Evolutionary conservation across 2,113 vertebrate species (phyloP).

Genomic region (Vombatus ursinus): DNA sequence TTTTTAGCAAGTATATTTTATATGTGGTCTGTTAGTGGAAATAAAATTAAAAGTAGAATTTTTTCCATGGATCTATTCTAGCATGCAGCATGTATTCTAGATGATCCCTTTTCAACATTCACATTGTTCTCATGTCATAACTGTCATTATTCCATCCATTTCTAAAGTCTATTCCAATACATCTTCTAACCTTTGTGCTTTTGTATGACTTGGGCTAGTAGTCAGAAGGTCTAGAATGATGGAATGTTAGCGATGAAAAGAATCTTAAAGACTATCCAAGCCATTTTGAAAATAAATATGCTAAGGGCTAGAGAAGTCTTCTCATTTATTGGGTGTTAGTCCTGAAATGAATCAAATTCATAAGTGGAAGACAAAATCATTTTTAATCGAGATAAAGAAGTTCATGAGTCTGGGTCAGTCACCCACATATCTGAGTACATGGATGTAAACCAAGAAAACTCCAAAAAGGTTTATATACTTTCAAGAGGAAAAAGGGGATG

Average conservation of each 20-base stretch:
- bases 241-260: background rate
- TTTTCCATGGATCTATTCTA: background rate
- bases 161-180: background rate
- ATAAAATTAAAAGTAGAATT: background rate
- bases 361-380: too few relatives aligned
- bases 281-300: background rate
- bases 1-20: background rate
- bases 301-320: background rate
- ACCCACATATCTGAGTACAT: too few relatives aligned
- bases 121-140: background rate
- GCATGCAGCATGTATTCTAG: background rate
- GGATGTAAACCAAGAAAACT: too few relatives aligned
- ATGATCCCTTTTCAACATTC: background rate
- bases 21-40: background rate
- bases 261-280: background rate
- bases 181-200: background rate
- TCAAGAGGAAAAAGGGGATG: too few relatives aligned
- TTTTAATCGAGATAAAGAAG: too few relatives aligned
- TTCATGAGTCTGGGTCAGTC: too few relatives aligned
- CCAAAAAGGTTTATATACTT: too few relatives aligned
- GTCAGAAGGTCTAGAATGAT: background rate
- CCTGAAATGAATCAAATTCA: too few relatives aligned
- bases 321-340: background rate
- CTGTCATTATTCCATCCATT: too few relatives aligned
- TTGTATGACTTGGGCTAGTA: background rate